Base-by-base conservation (phyloP, 37 sponge, comb jelly and placozoan species). In the Axinella damicornis region DNA sequence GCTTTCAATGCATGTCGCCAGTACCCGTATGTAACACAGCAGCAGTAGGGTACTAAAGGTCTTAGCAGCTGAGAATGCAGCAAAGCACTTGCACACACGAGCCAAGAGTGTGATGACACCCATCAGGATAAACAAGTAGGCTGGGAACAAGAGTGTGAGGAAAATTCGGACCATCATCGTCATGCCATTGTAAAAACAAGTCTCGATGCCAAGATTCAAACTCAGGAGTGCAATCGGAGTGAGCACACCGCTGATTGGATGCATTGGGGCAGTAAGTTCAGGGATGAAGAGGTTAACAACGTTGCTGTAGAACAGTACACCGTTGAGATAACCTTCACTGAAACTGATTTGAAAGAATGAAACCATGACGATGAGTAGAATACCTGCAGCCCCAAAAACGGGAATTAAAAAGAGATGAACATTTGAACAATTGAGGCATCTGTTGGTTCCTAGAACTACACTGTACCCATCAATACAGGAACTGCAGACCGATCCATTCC, bases 181-280 rank as follows among this genome's bases (percentile, higher is more conserved):
- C 88, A 88, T 88, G 2, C 83, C 83, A 83, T 82, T 57, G 57
- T 74, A 88, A n/a, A n/a, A n/a, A n/a, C n/a, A n/a, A n/a, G n/a
- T n/a, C n/a, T n/a, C n/a, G n/a, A n/a, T n/a, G n/a, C 89, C 83
- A 0, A 76, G 0, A 20, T 57, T 56, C 22, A 77, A 65, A 38
- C 76, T 88, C 16, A 88, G 56, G 60, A 52, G 53, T 5, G 71
- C 52, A 35, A 88, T 22, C 11, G 77, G 22, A 13, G 71, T 12
- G 41, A 68, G 40, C 22, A 32, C 25, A 18, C 2, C 24, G 21
- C 21, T 32, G 21, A 28, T 19, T 13, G 14, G 15, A 14, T 28
- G 1, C 5, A 61, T 15, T 35, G 39, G 12, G 2, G 14, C 16
- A n/a, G n/a, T n/a, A 57, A n/a, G 33, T 1, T 27, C 31, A 18